These are phyloP conservation scores for Cynoglossus semilaevis DNA, from an alignment of 2,113 vertebrate genomes.

Conservation along the genomic window DNA sequence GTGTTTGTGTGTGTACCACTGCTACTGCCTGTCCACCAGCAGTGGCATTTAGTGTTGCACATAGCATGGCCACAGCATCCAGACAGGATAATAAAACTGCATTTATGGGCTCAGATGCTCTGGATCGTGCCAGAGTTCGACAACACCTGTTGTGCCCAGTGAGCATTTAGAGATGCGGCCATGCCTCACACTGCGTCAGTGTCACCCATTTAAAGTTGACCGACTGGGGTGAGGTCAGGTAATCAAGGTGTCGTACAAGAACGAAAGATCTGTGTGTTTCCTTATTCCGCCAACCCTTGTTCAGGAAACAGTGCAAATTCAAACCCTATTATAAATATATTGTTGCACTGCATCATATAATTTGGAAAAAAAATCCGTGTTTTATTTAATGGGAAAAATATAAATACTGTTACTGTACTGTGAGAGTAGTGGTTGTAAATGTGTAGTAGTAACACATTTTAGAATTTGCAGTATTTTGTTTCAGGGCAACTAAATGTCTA, in stretches of 20 bases:
- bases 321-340: neutral
- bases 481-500: no score
- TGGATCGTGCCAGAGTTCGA: constrained; percentile 13
- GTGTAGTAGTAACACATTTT: no score
- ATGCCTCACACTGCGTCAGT: constrained; percentile 12
- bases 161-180: constrained; percentile 18
- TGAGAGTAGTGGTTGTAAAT: no score
- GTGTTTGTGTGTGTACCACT: constrained; percentile 24
- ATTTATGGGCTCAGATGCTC: constrained; percentile 41
- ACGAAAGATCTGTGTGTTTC: constrained; percentile 1
- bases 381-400: no score
- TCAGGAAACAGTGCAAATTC: constrained; percentile 1
- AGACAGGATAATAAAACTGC: constrained; percentile 49
- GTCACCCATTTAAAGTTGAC: constrained; percentile 3
- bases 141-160: constrained; percentile 48
- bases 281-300: constrained; percentile 2
- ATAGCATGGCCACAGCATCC: constrained; percentile 44
- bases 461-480: no score
- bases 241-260: neutral
- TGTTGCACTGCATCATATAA: neutral
- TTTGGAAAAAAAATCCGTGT: no score
- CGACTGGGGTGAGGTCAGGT: neutral
- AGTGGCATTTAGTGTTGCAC: constrained; percentile 45
- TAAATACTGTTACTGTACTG: no score
- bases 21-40: constrained; percentile 23